Conservation (phyloP, 2,888 invertebrate species). For the Neria commutata region DNA sequence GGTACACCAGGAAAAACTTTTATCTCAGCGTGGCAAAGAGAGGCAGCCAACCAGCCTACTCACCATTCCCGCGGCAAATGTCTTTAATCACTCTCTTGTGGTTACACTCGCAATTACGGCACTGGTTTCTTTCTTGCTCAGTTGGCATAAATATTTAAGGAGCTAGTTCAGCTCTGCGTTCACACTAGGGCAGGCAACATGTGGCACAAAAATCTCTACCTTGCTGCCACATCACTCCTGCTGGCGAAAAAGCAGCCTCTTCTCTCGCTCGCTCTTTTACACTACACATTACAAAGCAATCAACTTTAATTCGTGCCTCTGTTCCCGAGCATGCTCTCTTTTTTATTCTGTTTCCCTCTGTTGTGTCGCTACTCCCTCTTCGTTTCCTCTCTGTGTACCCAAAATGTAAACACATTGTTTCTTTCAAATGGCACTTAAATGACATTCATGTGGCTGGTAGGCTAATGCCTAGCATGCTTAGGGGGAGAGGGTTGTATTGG, state of each 20-base stretch:
- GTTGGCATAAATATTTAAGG: too few species aligned
- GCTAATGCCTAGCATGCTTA: not conserved
- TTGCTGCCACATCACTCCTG: too few species aligned
- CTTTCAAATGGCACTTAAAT: conserved; percentile 36
- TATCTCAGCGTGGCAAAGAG: not conserved
- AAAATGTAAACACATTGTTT: conserved; percentile 4
- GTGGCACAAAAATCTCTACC: conserved; percentile 28
- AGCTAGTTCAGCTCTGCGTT: too few species aligned
- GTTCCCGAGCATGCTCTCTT: conserved; percentile 13
- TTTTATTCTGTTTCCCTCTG: conserved; percentile 12
- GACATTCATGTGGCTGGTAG: conserved; percentile 36
- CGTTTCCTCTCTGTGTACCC: too few species aligned
- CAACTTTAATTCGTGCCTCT: too few species aligned
- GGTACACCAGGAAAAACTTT: not conserved
- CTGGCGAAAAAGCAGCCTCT: too few species aligned
- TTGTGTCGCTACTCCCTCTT: too few species aligned
- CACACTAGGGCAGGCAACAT: conserved; percentile 45
- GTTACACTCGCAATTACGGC: too few species aligned
- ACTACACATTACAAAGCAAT: too few species aligned
- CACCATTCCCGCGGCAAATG: not conserved
- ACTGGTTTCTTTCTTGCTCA: too few species aligned
- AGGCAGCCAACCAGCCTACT: not conserved
- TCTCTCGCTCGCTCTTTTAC: too few species aligned
- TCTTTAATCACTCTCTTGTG: conserved; percentile 3
- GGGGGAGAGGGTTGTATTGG: conserved; percentile 2